Base-by-base conservation (phyloP, 1,140 invertebrate species). In the Drosophila sulfurigaster region DNA sequence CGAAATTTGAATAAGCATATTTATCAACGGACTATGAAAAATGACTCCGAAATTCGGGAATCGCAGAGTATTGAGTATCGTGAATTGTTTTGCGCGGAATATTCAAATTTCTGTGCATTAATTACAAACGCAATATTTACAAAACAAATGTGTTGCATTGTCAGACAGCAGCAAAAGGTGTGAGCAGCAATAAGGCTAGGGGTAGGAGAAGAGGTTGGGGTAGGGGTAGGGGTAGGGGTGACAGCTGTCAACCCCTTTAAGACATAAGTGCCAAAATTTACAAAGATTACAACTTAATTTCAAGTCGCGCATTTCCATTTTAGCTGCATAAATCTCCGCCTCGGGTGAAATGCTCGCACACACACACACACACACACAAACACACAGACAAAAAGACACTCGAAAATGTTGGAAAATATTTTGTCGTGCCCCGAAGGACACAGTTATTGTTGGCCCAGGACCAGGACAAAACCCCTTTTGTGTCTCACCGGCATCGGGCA, bases 71-170 rank as follows among this genome's bases (percentile, higher is more conserved):
- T 43, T n/a, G 41, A 43, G 41, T 43, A 43, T 43, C 41, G 41
- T 3, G 41, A 43, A 16, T 7, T 49, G 20, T 49, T 49, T 49
- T 49, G 46, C 49, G 49, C 49, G 25, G 20, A 15, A 15, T 3
- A 43, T 78, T 78, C 75, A 78, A 78, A 78, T 78, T 69, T 69
- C 67, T 1, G 46, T 67, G 75, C 82, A 85, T 91, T 91, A 86
- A 91, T 89, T 90, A 91, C 77, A 76, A 57, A 91, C 91, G 91
- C 91, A 91, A 91, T 91, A 91, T 91, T 91, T 91, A 91, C 91
- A 91, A 91, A 91, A 91, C 91, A 91, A 91, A 90, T 91, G 91
- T 91, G 91, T 91, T 74, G 85, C 85, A 79, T 88, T 88, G 64
- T 88, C 20, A 38, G 64, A 41, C 49, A 49, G 51, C 7, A 58